Evolutionary conservation across 2,113 vertebrate species (phyloP), one percentile per base, ranked within the genome.

Genomic region (Nansenia antarctica): DNA sequence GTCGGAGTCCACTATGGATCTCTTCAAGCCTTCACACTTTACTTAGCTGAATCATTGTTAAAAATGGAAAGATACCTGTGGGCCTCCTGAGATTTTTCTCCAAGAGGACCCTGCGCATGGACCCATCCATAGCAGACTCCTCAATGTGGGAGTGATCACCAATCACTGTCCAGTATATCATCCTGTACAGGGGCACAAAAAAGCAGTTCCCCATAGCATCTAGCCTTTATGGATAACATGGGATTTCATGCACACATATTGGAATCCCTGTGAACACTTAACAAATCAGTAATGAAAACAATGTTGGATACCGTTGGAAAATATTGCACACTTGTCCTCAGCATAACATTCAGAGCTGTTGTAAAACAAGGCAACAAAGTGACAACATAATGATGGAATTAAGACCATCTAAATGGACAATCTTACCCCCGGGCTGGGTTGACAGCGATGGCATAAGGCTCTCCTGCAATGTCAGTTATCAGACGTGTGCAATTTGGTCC

Each of bases 81-180:
- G 98, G 98, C 81, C 97, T 95, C 27, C 96, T 91, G 30, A 98
- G 90, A 59, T 96, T 97, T 87, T 98, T 99, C 57, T 97, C 95
- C 68, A 99, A 79, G 66, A 99, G 87, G 37, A 98, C 93, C 80
- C 98, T 93, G 58, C 98, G 93, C 70, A 97, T 82, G 52, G 96
- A 95, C 2, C 98, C 98, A 34, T 99, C 98, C 98, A 99, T 98
- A 26, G 96, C 95, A 0, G 97, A 94, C 60, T 98, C 97, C 73
- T 99, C 98, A 68, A 98, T 98, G 62, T 97, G 96, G 35, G 98
- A 98, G 66, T 93, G 95, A 74, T 99, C 96, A 2, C 96, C 96
- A 69, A 98, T 91, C 24, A 98, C 96, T 18, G 96, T 98, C 98
- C 98, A 99, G 77, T 99, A 99, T 97, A 99, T 99, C 96, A 98